phyloP scores from a whole-genome alignment of 2,797 vertebrate species.

The Gobionotothen gibberifrons region DNA sequence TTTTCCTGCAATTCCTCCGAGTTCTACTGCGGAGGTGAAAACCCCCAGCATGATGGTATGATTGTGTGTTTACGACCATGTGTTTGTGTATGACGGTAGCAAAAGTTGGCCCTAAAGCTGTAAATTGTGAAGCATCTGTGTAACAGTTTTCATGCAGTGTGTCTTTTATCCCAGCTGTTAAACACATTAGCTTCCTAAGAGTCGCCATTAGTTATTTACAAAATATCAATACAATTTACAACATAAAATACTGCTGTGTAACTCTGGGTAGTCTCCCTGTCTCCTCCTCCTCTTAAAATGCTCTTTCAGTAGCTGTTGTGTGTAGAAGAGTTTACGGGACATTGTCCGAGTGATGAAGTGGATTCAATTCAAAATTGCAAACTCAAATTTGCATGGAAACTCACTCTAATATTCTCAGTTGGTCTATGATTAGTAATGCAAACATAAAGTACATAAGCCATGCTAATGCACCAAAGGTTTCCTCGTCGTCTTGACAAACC shows the following conservation, averaged over 20 bases:
- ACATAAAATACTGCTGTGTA: background rate
- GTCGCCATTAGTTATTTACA: background rate
- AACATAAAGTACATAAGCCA: slow-evolving; percentile 40
- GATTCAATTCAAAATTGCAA: slow-evolving; percentile 1
- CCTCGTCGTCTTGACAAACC: slow-evolving; percentile 47
- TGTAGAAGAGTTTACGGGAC: slow-evolving; percentile 5
- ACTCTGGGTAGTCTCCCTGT: background rate
- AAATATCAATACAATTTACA: slow-evolving; percentile 4
- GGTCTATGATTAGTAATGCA: slow-evolving; percentile 40
- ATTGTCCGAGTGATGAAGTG: background rate
- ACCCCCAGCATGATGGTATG: background rate
- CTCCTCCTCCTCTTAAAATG: background rate
- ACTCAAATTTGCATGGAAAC: slow-evolving; percentile 7
- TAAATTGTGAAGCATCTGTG: background rate
- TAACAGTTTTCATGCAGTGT: background rate
- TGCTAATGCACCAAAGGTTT: slow-evolving; percentile 47
- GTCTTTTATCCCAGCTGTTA: background rate
- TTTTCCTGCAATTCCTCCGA: background rate
- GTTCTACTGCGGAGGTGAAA: background rate
- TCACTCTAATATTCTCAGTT: slow-evolving; percentile 14
- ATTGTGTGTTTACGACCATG: background rate
- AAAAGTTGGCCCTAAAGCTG: slow-evolving; percentile 5
- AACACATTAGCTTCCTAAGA: background rate
- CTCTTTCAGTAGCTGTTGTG: background rate
- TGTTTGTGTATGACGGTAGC: background rate